Percentiles rank a stretch among this genome's conserved stretches.
phyloP scores from a whole-genome alignment of 2,113 vertebrate genomes.

The Cinclus cinclus region DNA sequence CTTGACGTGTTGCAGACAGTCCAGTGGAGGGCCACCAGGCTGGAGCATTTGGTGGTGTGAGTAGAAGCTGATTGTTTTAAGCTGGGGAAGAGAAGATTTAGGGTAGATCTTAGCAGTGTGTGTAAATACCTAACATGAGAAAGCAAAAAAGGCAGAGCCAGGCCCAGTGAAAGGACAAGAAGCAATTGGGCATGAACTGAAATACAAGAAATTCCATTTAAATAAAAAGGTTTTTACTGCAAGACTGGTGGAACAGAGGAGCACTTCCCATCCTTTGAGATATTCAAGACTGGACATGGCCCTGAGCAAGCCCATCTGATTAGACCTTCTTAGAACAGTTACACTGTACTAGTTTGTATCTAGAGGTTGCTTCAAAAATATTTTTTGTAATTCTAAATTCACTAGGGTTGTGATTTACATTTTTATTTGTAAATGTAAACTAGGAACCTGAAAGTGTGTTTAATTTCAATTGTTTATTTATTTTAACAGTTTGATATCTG shows the following conservation, averaged over 20 bases:
- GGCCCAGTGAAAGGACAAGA: not conserved
- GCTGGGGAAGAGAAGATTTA: not conserved
- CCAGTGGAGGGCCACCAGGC: not conserved
- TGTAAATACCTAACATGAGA: not conserved
- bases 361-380: not conserved
- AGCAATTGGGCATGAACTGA: not conserved
- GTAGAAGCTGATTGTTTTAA: not conserved
- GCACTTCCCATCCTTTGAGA: not conserved
- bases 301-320: not conserved
- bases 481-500: not conserved
- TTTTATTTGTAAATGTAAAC: not conserved
- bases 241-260: not conserved
- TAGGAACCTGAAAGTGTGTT: not conserved
- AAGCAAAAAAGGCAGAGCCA: not conserved
- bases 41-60: not conserved
- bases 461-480: not conserved
- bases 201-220: not conserved
- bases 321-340: not conserved
- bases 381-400: not conserved
- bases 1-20: not conserved
- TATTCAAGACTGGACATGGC: not conserved
- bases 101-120: accelerated
- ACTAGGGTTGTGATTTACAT: not conserved
- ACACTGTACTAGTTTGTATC: not conserved
- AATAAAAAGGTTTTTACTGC: not conserved